phyloP scores from a whole-genome alignment of 2,113 vertebrate genomes.

The Sprattus sprattus region DNA sequence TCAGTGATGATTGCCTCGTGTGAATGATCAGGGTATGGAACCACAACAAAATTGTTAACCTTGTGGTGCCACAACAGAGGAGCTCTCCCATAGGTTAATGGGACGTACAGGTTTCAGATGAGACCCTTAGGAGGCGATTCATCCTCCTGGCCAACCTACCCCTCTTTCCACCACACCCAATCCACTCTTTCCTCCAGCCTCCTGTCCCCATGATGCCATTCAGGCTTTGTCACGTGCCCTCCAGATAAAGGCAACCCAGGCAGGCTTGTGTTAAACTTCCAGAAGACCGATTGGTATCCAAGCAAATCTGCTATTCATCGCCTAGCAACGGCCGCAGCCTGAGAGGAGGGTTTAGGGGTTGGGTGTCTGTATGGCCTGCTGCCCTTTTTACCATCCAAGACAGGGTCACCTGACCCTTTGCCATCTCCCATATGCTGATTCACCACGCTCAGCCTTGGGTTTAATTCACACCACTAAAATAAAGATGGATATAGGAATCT shows the following conservation, averaged over 20 bases:
- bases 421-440: constrained; percentile 15
- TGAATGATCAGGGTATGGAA: not conserved
- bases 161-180: not conserved
- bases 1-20: not conserved
- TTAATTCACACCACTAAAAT: not conserved
- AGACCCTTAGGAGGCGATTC: not conserved
- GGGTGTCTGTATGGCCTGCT: constrained; percentile 46
- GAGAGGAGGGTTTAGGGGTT: constrained; percentile 54
- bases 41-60: not conserved
- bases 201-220: constrained; percentile 49
- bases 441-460: not conserved
- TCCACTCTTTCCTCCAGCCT: not conserved
- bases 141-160: not conserved
- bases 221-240: constrained; percentile 60
- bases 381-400: constrained; percentile 63
- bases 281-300: constrained; percentile 61
- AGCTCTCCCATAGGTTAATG: not conserved
- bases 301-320: constrained; percentile 68
- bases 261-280: constrained; percentile 48
- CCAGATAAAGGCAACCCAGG: constrained; percentile 64
- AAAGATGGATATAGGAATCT: not conserved
- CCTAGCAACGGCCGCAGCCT: constrained; percentile 64
- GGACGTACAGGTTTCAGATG: not conserved
- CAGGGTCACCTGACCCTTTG: constrained; percentile 43
- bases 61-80: not conserved